Percentiles rank a stretch among this genome's conserved stretches.
phyloP scores from a whole-genome alignment of 2,113 vertebrate genomes.

The Oenanthe melanoleuca region DNA sequence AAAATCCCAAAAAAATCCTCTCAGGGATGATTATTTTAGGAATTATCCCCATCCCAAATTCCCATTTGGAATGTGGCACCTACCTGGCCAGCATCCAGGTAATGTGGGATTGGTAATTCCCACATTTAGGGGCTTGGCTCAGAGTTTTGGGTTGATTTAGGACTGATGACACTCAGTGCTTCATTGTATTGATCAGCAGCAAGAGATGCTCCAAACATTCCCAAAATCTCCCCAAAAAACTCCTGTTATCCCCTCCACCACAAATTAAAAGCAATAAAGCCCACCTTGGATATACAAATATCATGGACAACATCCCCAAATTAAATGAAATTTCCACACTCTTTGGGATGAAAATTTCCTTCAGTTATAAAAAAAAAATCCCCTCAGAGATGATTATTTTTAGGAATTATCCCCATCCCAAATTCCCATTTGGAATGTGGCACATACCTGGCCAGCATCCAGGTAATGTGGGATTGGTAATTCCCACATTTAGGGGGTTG shows the following conservation, averaged over 20 bases:
- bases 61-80: fast-evolving
- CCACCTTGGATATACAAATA: fast-evolving
- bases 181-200: neutral
- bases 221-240: neutral
- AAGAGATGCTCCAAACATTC: neutral
- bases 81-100: conserved; percentile 79
- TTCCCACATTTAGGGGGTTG: fast-evolving
- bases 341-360: neutral
- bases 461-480: conserved; percentile 86
- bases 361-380: fast-evolving
- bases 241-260: no score
- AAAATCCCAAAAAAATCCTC: neutral
- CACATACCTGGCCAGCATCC: conserved; percentile 92
- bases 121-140: fast-evolving
- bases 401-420: fast-evolving
- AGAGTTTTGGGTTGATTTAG: no score
- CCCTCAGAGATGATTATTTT: fast-evolving
- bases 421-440: fast-evolving
- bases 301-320: no score
- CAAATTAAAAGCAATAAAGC: neutral
- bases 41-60: fast-evolving
- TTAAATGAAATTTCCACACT: no score
- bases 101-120: conserved; percentile 79
- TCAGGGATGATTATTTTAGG: fast-evolving
- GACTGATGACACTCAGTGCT: fast-evolving